Conservation (phyloP, 2,888 invertebrate species). For the Cataglyphis livida region DNA sequence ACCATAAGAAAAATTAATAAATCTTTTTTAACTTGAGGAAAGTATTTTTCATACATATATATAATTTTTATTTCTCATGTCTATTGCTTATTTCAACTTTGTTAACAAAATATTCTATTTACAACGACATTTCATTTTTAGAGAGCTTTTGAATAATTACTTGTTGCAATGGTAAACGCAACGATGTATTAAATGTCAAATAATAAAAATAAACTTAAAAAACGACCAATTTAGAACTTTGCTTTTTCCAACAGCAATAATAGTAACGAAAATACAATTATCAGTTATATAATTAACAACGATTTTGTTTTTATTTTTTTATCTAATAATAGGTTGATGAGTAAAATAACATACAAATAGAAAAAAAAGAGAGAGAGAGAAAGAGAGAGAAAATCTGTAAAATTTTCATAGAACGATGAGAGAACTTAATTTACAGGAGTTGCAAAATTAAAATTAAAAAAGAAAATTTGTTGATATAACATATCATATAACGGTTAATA, state of each 20-base stretch:
- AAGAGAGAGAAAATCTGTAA: not conserved
- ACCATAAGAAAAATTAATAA: not conserved
- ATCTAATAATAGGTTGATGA: not conserved
- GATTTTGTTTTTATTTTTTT: not conserved
- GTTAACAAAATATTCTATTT: not conserved
- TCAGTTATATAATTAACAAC: not conserved
- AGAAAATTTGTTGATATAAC: not conserved
- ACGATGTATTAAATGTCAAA: not conserved
- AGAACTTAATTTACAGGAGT: not conserved
- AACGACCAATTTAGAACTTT: not conserved
- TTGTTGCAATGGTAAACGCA: not conserved
- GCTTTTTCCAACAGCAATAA: not conserved
- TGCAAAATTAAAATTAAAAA: not conserved
- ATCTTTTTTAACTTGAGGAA: not conserved
- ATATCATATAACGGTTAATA: not conserved
- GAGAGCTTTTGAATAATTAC: not conserved
- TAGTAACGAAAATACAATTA: not conserved
- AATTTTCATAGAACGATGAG: too few relatives aligned
- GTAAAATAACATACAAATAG: constrained; percentile 1
- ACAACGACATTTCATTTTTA: not conserved
- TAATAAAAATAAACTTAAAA: not conserved
- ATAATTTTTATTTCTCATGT: not conserved
- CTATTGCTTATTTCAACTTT: not conserved
- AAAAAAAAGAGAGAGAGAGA: not conserved
- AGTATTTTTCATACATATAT: not conserved